A percentile compares a stretch with the other conserved stretches of the same genome.
phyloP scores from a whole-genome alignment of 2,113 vertebrate species.

The Nibea coibor region DNA sequence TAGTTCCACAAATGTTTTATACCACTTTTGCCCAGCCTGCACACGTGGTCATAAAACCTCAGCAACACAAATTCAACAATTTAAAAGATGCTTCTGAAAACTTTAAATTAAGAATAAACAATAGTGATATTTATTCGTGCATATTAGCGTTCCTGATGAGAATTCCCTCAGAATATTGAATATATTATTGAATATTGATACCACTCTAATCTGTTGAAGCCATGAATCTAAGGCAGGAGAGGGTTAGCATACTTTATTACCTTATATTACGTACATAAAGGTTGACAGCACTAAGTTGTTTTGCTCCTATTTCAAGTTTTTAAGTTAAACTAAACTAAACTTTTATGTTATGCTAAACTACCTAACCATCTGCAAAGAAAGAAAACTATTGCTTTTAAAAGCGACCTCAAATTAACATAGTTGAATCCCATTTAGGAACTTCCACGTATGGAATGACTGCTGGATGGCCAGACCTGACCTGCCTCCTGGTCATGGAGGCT shows the following conservation, averaged over 20 bases:
- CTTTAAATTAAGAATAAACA: constrained; percentile 1
- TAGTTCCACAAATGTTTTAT: background rate
- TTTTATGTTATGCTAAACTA: background rate
- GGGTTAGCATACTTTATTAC: background rate
- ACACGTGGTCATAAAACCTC: background rate
- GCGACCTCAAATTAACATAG: background rate
- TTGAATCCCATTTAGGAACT: constrained; percentile 86
- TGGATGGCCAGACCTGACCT: constrained; percentile 94
- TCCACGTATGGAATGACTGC: constrained; percentile 95
- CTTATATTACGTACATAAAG: no score
- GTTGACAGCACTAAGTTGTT: no score
- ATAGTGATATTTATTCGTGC: background rate
- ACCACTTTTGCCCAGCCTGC: background rate
- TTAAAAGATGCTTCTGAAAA: background rate
- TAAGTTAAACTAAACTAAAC: no score
- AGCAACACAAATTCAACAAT: background rate
- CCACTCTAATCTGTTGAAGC: background rate
- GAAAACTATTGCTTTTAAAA: background rate
- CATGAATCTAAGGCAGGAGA: background rate
- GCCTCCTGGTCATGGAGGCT: constrained; percentile 84
- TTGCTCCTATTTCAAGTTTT: no score
- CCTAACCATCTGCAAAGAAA: background rate
- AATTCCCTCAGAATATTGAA: background rate
- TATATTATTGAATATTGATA: background rate
- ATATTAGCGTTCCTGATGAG: background rate